Percentiles rank a stretch among this genome's conserved stretches.
Conservation (phyloP, 2,113 vertebrate species). For the Sapayoa aenigma region DNA sequence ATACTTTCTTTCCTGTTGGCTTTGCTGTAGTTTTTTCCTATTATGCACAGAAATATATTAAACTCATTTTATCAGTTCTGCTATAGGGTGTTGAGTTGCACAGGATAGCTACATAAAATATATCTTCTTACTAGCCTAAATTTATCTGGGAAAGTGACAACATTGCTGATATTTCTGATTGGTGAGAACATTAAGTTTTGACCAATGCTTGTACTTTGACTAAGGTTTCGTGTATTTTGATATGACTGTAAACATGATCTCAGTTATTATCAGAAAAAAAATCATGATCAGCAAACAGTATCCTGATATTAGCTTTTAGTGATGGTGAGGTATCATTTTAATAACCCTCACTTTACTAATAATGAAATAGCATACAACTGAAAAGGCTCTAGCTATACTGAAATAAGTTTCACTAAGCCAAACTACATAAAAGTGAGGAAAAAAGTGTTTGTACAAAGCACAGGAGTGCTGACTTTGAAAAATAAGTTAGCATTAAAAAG, state of each 20-base stretch:
- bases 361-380: not conserved
- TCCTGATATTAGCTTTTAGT: not conserved
- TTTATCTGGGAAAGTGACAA: not conserved
- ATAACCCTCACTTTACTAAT: not conserved
- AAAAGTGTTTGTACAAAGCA: not conserved
- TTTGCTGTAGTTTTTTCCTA: not conserved
- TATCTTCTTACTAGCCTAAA: not conserved
- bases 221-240: not conserved
- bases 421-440: not conserved
- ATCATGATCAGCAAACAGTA: not conserved
- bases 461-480: not conserved
- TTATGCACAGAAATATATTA: not conserved
- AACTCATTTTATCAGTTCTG: not conserved
- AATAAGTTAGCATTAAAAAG: not conserved
- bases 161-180: not conserved
- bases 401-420: not conserved
- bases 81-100: not conserved
- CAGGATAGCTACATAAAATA: not conserved
- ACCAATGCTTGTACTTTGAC: not conserved
- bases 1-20: not conserved
- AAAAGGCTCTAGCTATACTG: not conserved
- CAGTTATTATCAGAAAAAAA: not conserved
- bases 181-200: not conserved
- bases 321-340: not conserved
- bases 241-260: not conserved